Evolutionary conservation across 2,888 invertebrate genomes (phyloP), one percentile per base, ranked within the genome.

Genomic region (Papilio demoleus): DNA sequence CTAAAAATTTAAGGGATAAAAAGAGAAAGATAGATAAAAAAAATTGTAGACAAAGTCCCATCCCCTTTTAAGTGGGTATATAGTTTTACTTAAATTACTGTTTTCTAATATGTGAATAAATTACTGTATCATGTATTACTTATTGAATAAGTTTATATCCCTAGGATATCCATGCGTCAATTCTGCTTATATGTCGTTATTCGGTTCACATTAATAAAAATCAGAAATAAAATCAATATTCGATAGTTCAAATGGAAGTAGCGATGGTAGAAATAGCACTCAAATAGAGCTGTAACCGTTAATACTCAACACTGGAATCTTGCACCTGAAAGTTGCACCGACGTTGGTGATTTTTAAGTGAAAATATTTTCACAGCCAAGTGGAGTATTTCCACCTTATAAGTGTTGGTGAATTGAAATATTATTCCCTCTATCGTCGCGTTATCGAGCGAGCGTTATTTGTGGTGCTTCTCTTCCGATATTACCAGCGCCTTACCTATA

Each of bases 351-450:
- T 53, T 64, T 63, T 59, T 53, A 19, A 42, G 40, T 27, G 50
- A 31, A 65, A 65, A 65, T 60, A 81, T 81, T 81, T 79, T 78
- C 77, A 76, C 77, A 74, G 71, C 75, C 70, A 27, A 14, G 61
- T 6, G 53, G 40, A 59, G 64, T 77, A 77, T 77, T 74, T 77
- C 71, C 71, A 71, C 77, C 79, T 75, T 79, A 81, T 79, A 81
- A 82, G 81, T 81, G 81, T 78, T 74, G 74, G 70, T 67, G 79
- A 81, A 84, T 81, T 83, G 84, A 84, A 84, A 85, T 85, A 84
- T 84, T 84, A 83, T 84, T 80, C 79, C 75, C 78, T 76, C 81
- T 79, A 81, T 78, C 79, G 77, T 70, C 75, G 77, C 73, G 78
- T 78, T 78, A 81, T 80, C 77, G 79, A 70, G 77, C 75, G 67